These are phyloP conservation scores for Sinelater perroti DNA, from an alignment of 2,888 invertebrate genomes.

Conservation along the genomic window DNA sequence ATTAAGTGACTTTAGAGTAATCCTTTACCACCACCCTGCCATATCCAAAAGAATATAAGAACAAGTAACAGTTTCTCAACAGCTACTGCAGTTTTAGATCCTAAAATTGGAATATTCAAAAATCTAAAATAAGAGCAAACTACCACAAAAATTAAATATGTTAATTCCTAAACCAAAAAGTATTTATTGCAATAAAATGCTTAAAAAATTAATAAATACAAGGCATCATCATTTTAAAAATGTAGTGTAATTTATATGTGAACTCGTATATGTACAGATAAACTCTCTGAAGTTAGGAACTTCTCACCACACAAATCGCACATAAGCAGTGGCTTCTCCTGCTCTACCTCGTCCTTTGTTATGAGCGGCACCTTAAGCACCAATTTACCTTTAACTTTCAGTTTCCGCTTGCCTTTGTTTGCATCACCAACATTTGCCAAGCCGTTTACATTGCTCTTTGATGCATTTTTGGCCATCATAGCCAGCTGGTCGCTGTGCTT, in stretches of 20 bases:
- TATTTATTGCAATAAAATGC: too few relatives aligned
- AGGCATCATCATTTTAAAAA: too few relatives aligned
- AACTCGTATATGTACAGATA: slow-evolving; percentile 58
- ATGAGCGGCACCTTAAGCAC: slow-evolving; percentile 11
- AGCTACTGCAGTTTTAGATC: too few relatives aligned
- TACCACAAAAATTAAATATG: too few relatives aligned
- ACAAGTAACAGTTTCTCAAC: too few relatives aligned
- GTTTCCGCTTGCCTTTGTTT: slow-evolving; percentile 2
- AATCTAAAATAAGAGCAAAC: too few relatives aligned
- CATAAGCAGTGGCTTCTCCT: slow-evolving; percentile 33
- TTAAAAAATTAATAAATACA: too few relatives aligned
- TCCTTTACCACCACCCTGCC: too few relatives aligned
- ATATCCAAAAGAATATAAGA: too few relatives aligned
- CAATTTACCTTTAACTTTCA: background rate
- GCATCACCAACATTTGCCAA: background rate
- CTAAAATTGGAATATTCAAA: too few relatives aligned
- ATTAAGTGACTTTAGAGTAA: too few relatives aligned
- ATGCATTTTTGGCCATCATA: slow-evolving; percentile 56
- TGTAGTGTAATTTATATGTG: slow-evolving; percentile 55
- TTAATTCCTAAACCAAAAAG: too few relatives aligned
- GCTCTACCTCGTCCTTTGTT: background rate
- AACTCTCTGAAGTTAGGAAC: slow-evolving; percentile 54
- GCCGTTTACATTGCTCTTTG: slow-evolving; percentile 47
- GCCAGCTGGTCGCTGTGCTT: slow-evolving; percentile 65
- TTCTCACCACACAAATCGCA: slow-evolving; percentile 59